Conservation (phyloP, 2,797 vertebrate genomes). For the Mergus octosetaceus region DNA sequence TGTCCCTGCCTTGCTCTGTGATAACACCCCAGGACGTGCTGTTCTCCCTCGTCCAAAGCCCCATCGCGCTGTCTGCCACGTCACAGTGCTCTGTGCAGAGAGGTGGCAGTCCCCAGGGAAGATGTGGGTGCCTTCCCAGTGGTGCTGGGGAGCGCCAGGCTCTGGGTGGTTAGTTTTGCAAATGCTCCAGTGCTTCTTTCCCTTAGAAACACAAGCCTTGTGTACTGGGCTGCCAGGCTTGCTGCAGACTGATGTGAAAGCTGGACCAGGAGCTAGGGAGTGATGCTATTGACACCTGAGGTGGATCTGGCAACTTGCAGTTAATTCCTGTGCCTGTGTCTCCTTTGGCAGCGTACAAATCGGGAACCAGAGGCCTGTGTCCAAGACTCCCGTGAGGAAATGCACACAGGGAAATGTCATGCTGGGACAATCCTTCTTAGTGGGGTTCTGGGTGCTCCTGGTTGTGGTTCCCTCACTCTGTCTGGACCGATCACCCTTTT, state of each 20-base stretch:
- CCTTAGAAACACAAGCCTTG: not conserved
- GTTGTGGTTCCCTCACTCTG: not conserved
- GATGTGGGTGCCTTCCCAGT: accelerated
- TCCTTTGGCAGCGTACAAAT: not conserved
- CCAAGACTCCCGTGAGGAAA: not conserved
- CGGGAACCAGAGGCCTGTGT: not conserved
- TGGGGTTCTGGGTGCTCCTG: not conserved
- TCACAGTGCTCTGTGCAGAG: not conserved
- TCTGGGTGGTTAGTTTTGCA: not conserved
- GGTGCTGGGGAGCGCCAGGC: not conserved
- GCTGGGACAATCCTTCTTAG: not conserved
- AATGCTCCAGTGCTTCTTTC: not conserved
- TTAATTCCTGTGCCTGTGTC: not conserved
- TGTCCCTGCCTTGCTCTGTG: not conserved
- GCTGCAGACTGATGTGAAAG: not conserved
- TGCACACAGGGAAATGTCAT: not conserved
- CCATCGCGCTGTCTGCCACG: too few species aligned
- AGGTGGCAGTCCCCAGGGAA: not conserved
- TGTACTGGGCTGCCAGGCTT: not conserved
- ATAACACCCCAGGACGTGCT: not conserved
- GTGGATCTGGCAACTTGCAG: not conserved
- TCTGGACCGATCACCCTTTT: not conserved
- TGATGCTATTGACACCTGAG: not conserved
- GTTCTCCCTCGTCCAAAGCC: not conserved
- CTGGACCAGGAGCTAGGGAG: not conserved